These are phyloP conservation scores for Chloromyia formosa DNA, from an alignment of 2,888 invertebrate genomes.

Conservation along the genomic window DNA sequence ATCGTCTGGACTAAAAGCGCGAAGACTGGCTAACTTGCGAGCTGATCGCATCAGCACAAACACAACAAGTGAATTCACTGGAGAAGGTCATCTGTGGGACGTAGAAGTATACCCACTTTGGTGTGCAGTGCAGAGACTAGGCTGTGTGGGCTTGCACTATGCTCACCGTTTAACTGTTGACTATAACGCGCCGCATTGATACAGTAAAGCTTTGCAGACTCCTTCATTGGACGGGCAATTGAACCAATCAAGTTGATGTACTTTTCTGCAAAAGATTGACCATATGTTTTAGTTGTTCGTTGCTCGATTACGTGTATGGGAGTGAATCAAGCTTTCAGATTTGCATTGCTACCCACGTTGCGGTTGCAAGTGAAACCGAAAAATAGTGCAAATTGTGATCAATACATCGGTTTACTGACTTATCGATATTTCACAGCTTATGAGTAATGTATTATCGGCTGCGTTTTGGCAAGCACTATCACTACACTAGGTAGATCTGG, in stretches of 20 bases:
- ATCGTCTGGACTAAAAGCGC: background rate
- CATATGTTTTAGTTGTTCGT: too few relatives aligned
- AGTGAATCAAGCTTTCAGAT: too few relatives aligned
- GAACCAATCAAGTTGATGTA: constrained; percentile 12
- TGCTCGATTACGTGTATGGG: too few relatives aligned
- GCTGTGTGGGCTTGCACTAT: background rate
- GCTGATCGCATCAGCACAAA: background rate
- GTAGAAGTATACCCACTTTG: background rate
- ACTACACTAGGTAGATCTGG: too few relatives aligned
- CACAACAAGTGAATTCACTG: constrained; percentile 1
- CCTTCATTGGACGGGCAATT: background rate
- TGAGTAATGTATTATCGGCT: too few relatives aligned
- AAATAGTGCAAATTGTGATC: too few relatives aligned
- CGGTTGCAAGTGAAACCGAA: too few relatives aligned
- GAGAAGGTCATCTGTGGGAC: constrained; percentile 12
- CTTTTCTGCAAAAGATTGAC: too few relatives aligned
- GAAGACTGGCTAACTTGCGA: background rate
- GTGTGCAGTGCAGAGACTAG: background rate
- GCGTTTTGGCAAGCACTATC: too few relatives aligned
- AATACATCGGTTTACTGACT: too few relatives aligned
- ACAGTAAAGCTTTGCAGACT: constrained; percentile 4
- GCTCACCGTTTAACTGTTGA: background rate
- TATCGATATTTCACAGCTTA: too few relatives aligned
- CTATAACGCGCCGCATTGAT: constrained; percentile 25
- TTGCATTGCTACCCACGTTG: too few relatives aligned